Conservation (phyloP, 2,888 invertebrate species). For the Epiblema foenella region DNA sequence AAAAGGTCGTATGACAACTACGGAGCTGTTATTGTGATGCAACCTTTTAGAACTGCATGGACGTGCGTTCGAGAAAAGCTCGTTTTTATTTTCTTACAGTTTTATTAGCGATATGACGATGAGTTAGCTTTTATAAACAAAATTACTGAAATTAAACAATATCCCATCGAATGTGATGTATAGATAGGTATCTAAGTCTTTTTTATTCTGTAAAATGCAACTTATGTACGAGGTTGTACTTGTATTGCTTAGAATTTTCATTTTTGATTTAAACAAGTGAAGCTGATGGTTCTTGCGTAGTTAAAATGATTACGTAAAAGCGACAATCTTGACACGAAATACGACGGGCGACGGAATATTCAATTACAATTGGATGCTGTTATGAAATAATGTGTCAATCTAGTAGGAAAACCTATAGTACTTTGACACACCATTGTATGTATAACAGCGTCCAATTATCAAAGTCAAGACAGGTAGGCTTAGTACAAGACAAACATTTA, state of each 20-base stretch:
- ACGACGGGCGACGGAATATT: slow-evolving; percentile 3
- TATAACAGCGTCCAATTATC: too few relatives aligned
- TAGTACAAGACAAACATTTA: background rate
- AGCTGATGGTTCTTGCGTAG: background rate
- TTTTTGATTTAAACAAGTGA: background rate
- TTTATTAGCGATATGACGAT: too few relatives aligned
- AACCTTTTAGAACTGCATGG: background rate
- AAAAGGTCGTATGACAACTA: background rate
- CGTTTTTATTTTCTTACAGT: too few relatives aligned
- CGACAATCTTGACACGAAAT: slow-evolving; percentile 13
- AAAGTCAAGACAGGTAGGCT: slow-evolving; percentile 17
- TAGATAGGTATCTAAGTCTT: background rate
- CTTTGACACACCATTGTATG: too few relatives aligned
- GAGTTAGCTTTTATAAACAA: background rate
- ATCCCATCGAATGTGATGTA: background rate
- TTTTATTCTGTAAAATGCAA: background rate
- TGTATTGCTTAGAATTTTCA: background rate
- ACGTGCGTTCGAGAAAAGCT: background rate
- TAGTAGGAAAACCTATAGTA: too few relatives aligned
- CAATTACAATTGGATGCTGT: slow-evolving; percentile 10
- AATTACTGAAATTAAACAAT: background rate
- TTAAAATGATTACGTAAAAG: background rate
- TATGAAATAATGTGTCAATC: too few relatives aligned
- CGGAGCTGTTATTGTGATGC: background rate
- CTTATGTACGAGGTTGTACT: background rate